phyloP scores from a whole-genome alignment of 2,888 invertebrate genomes.

The Tenodera sinensis region DNA sequence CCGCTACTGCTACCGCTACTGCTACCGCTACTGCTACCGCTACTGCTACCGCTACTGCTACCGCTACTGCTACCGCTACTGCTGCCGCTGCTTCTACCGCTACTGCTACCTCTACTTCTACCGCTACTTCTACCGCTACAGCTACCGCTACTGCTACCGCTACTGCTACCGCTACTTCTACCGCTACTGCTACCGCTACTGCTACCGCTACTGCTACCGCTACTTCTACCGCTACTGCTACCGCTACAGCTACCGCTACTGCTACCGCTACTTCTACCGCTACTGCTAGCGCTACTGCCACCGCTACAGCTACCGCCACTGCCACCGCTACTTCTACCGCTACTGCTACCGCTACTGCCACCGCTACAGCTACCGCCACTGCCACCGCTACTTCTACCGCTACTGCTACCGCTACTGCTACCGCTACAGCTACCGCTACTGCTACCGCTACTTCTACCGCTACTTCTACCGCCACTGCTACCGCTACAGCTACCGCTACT shows the following conservation, averaged over 20 bases:
- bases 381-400: background rate
- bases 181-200: background rate
- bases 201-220: background rate
- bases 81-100: background rate
- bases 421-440: background rate
- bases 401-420: background rate
- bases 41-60: background rate
- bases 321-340: background rate
- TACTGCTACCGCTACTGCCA: background rate
- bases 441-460: background rate
- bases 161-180: background rate
- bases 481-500: background rate
- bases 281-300: background rate
- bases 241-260: background rate
- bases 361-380: background rate
- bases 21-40: background rate
- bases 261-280: background rate
- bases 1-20: background rate
- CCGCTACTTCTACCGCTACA: background rate
- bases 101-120: background rate
- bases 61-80: background rate
- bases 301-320: background rate
- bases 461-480: background rate
- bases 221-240: background rate
- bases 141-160: background rate